Percentiles rank a stretch among this genome's conserved stretches.
Evolutionary conservation across 2,888 invertebrate genomes (phyloP).

Genomic region (Stegophylla sp.): DNA sequence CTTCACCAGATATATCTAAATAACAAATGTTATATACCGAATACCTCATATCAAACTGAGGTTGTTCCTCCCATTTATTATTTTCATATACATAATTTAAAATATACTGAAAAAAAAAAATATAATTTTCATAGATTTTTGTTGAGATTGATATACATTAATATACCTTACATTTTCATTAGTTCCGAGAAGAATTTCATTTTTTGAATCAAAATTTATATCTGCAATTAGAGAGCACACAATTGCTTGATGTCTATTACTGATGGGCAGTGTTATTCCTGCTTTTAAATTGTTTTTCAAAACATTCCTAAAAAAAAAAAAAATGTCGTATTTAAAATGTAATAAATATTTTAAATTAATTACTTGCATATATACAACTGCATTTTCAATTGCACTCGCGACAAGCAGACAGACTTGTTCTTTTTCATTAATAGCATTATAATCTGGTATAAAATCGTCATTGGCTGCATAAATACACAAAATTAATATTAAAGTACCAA

Average conservation of each 20-base stretch:
- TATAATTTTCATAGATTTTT: not conserved
- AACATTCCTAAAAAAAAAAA: conserved; percentile 65
- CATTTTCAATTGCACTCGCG: conserved; percentile 68
- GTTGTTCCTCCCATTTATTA: conserved; percentile 65
- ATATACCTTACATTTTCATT: conserved; percentile 70
- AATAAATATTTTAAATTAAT: conserved; percentile 17
- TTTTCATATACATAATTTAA: conserved; percentile 67
- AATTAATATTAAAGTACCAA: not conserved
- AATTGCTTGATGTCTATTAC: conserved; percentile 70
- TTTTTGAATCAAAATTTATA: conserved; percentile 74
- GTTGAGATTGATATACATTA: not conserved
- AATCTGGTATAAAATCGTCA: conserved; percentile 29
- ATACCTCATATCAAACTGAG: conserved; percentile 65
- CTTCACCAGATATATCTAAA: conserved; percentile 73
- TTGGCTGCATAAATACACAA: not conserved
- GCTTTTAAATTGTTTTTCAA: conserved; percentile 67
- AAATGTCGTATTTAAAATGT: not conserved
- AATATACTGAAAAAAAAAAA: conserved; percentile 66
- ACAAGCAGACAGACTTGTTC: conserved; percentile 69
- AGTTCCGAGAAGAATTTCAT: conserved; percentile 75
- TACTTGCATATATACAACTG: conserved; percentile 64
- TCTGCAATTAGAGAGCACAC: conserved; percentile 73
- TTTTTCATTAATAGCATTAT: conserved; percentile 60
- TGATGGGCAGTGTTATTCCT: conserved; percentile 66
- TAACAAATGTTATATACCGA: conserved; percentile 72